Evolutionary conservation across 2,113 vertebrate genomes (phyloP), one percentile per base, ranked within the genome.

Genomic region (Onychorhynchus coronatus): DNA sequence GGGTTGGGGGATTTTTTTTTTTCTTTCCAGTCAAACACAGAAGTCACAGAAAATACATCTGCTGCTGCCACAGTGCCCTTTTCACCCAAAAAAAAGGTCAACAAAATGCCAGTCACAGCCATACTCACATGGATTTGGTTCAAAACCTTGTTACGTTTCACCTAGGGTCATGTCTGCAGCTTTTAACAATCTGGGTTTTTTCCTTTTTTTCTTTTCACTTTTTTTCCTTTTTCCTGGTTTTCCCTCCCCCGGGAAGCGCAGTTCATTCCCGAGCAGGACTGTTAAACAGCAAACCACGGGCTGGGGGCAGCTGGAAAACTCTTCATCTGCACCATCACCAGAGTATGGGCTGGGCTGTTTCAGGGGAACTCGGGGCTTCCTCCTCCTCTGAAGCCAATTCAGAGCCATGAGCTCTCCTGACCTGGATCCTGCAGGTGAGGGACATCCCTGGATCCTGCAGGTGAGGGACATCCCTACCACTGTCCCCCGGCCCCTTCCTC

Each of bases 1-100:
- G 94, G 72, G 85, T 42, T 49, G 66, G 61, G 61, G 46, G n/a
- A n/a, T n/a, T 13, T 11, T 61, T 84, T 91, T 63, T 63, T 47
- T 77, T 74, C 81, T 83, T 62, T 52, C 84, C 78, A 82, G 76
- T 85, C 74, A 93, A 91, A 96, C 79, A 95, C 90, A 97, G 96
- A 95, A 97, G 94, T 95, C 93, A 97, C 97, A 97, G 97, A 96
- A 97, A 95, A 97, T 95, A 95, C 97, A 97, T 94, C 97, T 96
- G 92, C 97, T 97, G 97, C 97, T 97, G 96, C 96, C 96, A 96
- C 97, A 95, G 96, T 31, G 8, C 77, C 95, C 95, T 96, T 56
- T 68, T 47, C 73, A 72, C 62, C 88, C 73, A 12, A 44, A 53
- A 9, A 35, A 49, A 85, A 85, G 23, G 44, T 71, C 71, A 85